Percentiles rank a stretch among this genome's conserved stretches.
Evolutionary conservation across 2,113 vertebrate genomes (phyloP).

Genomic region (Psittacara wagleri): DNA sequence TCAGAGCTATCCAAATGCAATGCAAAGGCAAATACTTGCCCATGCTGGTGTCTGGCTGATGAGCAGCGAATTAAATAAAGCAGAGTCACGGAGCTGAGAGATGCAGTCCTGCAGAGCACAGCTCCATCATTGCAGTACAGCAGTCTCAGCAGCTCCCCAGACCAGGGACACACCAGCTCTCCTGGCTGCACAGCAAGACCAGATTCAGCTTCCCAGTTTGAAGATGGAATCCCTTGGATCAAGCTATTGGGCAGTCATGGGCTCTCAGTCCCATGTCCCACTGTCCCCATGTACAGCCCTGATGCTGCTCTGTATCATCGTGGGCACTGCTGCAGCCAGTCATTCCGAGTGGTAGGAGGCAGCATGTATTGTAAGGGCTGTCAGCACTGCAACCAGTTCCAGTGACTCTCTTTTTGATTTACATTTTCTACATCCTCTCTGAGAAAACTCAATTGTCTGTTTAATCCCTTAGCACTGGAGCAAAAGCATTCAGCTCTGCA

Average conservation of each 20-base stretch:
- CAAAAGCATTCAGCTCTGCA: conserved; percentile 46
- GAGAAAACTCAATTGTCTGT: conserved; percentile 65
- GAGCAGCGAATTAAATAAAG: not conserved
- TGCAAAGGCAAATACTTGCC: not conserved
- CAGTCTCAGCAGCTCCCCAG: not conserved
- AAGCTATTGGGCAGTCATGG: not conserved
- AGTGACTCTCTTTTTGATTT: conserved; percentile 45
- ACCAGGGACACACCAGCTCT: not conserved
- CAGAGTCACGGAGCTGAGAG: not conserved
- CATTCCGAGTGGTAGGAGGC: not conserved
- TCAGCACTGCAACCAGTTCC: conserved; percentile 35
- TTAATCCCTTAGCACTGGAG: conserved; percentile 46
- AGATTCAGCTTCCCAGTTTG: not conserved
- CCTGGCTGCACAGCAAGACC: fast-evolving
- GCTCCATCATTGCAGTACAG: not conserved
- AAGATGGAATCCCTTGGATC: not conserved
- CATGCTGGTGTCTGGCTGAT: not conserved
- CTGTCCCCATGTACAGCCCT: fast-evolving
- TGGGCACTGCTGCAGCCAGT: not conserved
- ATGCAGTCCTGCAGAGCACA: not conserved
- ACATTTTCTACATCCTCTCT: conserved; percentile 49
- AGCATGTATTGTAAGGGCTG: conserved; percentile 12
- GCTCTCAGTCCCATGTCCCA: not conserved
- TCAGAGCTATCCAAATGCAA: not conserved
- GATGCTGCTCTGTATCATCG: fast-evolving